Base-by-base conservation (phyloP, 2,113 vertebrate species). In the Eira barbara region DNA sequence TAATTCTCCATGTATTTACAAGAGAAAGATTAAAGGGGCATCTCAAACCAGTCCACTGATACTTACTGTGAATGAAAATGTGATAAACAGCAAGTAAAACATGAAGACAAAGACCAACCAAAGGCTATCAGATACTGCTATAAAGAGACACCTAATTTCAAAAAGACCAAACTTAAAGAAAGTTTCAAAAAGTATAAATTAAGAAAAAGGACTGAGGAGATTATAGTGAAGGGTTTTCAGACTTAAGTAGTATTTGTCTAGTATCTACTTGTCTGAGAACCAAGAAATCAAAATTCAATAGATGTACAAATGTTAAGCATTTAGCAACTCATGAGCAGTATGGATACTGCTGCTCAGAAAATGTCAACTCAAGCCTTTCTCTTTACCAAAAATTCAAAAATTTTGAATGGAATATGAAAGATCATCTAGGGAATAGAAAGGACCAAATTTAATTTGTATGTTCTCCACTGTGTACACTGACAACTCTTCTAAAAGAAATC, bases 341-440 rank as follows among this genome's bases (percentile, higher is more conserved):
- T 11, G n/a, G 18, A 78, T 31, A 42, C 1, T 67, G 55, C 17
- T 79, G 29, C 55, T 81, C 14, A 83, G 61, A 47, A 90, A 94
- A 74, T 23, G 11, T 83, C 42, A 93, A 69, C 21, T 89, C 65
- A 94, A 76, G 14, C 39, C 15, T 89, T 45, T 80, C 47, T 83
- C 45, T 80, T 59, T 7, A 57, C 39, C 23, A 11, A 49, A 95
- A 91, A 65, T 36, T 71, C 12, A 85, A 52, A 52, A 49, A 79
- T 97, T 79, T 42, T 55, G 79, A 85, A 82, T 34, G 29, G 25
- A 96, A 80, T 42, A 69, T 25, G n/a, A 78, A 91, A 92, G 81
- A 65, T 29, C 7, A 91, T 84, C 78, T 79, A 73, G 7, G 18
- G 36, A 94, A 65, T 7, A 85, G 31, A 94, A 95, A 95, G 10